Evolutionary conservation across 2,113 vertebrate genomes (phyloP), one percentile per base, ranked within the genome.

Genomic region (Oenanthe oenanthe): DNA sequence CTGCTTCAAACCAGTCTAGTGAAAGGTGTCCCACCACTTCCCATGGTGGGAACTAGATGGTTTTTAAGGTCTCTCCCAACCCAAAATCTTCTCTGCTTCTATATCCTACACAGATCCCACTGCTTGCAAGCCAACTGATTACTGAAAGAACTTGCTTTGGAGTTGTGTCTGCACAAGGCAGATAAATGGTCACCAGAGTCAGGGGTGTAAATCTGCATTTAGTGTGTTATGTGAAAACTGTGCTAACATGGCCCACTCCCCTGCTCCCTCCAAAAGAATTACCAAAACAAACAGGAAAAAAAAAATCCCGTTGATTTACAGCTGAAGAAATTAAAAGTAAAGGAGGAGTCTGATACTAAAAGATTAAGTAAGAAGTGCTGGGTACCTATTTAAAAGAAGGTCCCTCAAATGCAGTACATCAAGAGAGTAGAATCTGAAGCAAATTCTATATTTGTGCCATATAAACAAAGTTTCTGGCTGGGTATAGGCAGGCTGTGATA

Each of bases 61-160:
- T 36, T 10, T 63, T 42, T 36, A 57, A 57, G 31, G 17, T 48
- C 34, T 11, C 7, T 56, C 26, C 13, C 25, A 32, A 19, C 5
- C 17, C 58, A 50, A 43, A 65, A 3, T 13, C 4, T 36, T 26
- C 17, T 43, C 50, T 42, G 26, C 57, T 8, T 57, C 20, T 28
- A 0, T 4, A 1, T 42, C 19, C 24, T 42, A 54, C 92, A 40
- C 10, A 38, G 17, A 38, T 25, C 19, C 17, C 3, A 1, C 25
- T 54, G 20, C 31, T 75, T 58, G 8, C 40, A 51, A 83, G n/a
- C 4, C 43, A 63, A 67, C 5, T 62, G 56, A 70, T 91, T 85
- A 60, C 71, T 90, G 43, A 56, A 96, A 75, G 94, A 77, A 34
- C 31, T 40, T 82, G 31, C 25, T 85, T 85, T 72, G 22, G 22